Evolutionary conservation across 2,113 vertebrate genomes (phyloP), one percentile per base, ranked within the genome.

Genomic region (Pardalotus punctatus): DNA sequence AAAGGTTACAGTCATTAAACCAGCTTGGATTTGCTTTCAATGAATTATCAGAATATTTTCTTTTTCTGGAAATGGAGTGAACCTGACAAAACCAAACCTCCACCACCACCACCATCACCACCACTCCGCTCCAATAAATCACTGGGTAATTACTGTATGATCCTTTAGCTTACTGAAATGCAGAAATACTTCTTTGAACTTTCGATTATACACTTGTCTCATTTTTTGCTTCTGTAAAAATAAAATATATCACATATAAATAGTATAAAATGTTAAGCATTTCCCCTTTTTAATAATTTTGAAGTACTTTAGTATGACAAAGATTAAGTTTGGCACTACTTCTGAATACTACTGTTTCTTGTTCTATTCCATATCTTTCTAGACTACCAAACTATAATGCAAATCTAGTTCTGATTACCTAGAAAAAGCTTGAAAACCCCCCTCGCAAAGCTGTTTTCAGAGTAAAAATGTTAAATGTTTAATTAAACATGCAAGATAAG

Each of bases 141-240:
- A 62, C 48, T 66, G 13, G 4, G 11, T 73, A 61, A 62, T 48
- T 50, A 62, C 29, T 40, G 4, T 45, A 36, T 23, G 31, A 83
- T 61, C 42, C 17, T 78, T 56, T 45, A 62, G 51, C 50, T 87
- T 74, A 71, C 28, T 81, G 40, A 91, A 81, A 91, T 66, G 38
- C 64, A 81, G 40, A 78, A 85, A 72, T 62, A 71, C 11, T 27
- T 77, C 70, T 64, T 70, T 76, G 21, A 81, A 67, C 33, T 78
- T 83, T 33, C 0, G 0, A 21, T 77, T 77, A 65, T 7, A 9
- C 3, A 47, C 43, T 72, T 45, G 20, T 27, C 33, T 57, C 2
- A 53, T 35, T 69, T 73, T 79, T 81, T 66, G 8, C 18, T 66
- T 86, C 77, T 83, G 25, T 83, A 69, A 48, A 79, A 88, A n/a